Base-by-base conservation (phyloP, 1,140 invertebrate genomes). In the Drosophila melanica region DNA sequence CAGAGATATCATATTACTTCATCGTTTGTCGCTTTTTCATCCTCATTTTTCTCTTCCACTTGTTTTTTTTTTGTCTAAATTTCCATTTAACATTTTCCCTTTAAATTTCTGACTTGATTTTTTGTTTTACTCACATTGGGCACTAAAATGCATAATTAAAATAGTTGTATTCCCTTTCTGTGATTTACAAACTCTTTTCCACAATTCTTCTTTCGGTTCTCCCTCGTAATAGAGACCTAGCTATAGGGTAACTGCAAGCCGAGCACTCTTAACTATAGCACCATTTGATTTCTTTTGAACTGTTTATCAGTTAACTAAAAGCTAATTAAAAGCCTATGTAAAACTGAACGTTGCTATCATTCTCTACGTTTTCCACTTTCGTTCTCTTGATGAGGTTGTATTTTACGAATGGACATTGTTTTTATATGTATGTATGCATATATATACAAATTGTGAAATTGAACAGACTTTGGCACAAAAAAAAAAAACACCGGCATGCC, bases 401-500 rank as follows among this genome's bases (percentile, higher is more conserved):
- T 8, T 16, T 45, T 20, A 20, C 1, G 11, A 50, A 23, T 42
- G 14, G 30, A 1, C 14, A 45, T 12, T 45, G 47, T 51, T 50
- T 20, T 30, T 18, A 45, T 37, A 35, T 47, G n/a, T 12, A 45
- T 20, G 53, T 37, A 16, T n/a, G 39, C 4, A 48, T 12, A 57
- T 10, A 41, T 33, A 41, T 53, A 18, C 14, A 37, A 53, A 67
- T 67, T 67, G 55, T 37, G 55, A 59, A 67, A 66, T 53, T 33
- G 37, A 45, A 37, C 16, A 51, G 37, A 53, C 14, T 54, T 33
- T 18, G 37, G 16, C 23, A 60, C 48, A 33, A 2, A 6, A 20
- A 12, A 30, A 1, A 6, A 20, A 12, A 30, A 45, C 16, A 41
- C 58, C 41, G 59, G 48, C 48, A 18, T 30, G 23, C n/a, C 45